These are phyloP conservation scores for Drosophila setosimentum DNA, from an alignment of 2,888 invertebrate genomes.

Conservation along the genomic window DNA sequence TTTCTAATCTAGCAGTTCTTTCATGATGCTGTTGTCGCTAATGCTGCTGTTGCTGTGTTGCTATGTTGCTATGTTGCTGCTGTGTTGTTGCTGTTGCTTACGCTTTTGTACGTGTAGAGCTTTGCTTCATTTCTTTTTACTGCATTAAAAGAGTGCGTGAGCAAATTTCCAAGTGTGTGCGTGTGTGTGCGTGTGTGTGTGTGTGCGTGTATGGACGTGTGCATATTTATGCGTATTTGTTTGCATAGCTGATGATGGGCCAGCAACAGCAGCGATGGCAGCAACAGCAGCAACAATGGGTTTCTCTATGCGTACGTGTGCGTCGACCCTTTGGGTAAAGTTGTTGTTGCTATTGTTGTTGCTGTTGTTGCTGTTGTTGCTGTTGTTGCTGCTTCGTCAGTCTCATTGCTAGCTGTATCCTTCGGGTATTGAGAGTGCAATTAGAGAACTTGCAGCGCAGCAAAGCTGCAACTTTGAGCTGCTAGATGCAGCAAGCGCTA, in stretches of 20 bases:
- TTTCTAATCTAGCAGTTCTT: neutral
- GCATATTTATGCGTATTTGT: slow-evolving; percentile 83
- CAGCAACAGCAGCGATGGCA: slow-evolving; percentile 47
- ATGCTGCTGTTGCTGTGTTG: slow-evolving; percentile 19
- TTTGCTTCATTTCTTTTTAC: slow-evolving; percentile 33
- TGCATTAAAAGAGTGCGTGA: slow-evolving; percentile 65
- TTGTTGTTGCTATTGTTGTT: slow-evolving; percentile 26
- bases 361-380: slow-evolving; percentile 10
- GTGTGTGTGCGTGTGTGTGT: slow-evolving; percentile 23
- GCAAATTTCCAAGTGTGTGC: slow-evolving; percentile 34
- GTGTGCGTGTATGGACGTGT: slow-evolving; percentile 50
- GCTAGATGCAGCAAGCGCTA: slow-evolving; percentile 69
- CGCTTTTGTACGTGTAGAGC: slow-evolving; percentile 52
- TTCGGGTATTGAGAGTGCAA: slow-evolving; percentile 60
- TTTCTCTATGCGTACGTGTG: slow-evolving; percentile 66
- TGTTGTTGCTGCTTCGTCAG: slow-evolving; percentile 24
- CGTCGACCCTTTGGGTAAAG: slow-evolving; percentile 31
- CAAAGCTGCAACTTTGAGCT: slow-evolving; percentile 59
- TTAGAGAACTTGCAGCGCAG: slow-evolving; percentile 73
- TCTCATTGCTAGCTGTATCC: slow-evolving; percentile 35
- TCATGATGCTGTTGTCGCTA: slow-evolving; percentile 15
- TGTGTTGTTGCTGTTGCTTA: slow-evolving; percentile 29
- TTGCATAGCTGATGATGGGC: slow-evolving; percentile 80
- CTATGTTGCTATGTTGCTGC: slow-evolving; percentile 23
- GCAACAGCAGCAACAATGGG: slow-evolving; percentile 10